phyloP scores from a whole-genome alignment of 1,140 invertebrate genomes.

The Anastrepha ludens region DNA sequence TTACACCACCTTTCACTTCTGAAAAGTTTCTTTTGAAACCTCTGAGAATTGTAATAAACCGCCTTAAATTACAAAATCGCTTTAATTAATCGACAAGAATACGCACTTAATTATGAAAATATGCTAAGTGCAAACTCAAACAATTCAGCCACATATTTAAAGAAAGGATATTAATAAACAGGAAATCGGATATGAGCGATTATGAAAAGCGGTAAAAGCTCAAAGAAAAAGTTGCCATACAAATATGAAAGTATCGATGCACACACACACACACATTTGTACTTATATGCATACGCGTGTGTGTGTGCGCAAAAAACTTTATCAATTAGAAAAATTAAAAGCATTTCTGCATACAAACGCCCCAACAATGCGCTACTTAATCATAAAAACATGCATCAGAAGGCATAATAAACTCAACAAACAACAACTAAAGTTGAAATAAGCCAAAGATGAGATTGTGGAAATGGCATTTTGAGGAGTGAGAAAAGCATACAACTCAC shows the following conservation, averaged over 20 bases:
- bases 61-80: not conserved
- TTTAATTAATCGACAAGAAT: not conserved
- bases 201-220: constrained; percentile 9
- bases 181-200: constrained; percentile 17
- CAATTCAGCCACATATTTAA: not conserved
- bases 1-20: not conserved
- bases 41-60: not conserved
- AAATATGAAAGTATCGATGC: not conserved
- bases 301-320: not conserved
- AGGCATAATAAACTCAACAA: constrained; percentile 23
- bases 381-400: constrained; percentile 34
- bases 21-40: not conserved
- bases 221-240: not conserved
- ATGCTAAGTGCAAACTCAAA: constrained; percentile 1
- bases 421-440: not conserved
- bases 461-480: not conserved
- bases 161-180: constrained; percentile 20
- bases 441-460: not conserved
- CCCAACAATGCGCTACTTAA: constrained; percentile 20
- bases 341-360: constrained; percentile 17
- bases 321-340: constrained; percentile 48
- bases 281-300: not conserved
- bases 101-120: constrained; percentile 18
- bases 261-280: not conserved
- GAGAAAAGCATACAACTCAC: not conserved